Evolutionary conservation across 2,888 invertebrate genomes (phyloP).

Genomic region (Alcis repandata): DNA sequence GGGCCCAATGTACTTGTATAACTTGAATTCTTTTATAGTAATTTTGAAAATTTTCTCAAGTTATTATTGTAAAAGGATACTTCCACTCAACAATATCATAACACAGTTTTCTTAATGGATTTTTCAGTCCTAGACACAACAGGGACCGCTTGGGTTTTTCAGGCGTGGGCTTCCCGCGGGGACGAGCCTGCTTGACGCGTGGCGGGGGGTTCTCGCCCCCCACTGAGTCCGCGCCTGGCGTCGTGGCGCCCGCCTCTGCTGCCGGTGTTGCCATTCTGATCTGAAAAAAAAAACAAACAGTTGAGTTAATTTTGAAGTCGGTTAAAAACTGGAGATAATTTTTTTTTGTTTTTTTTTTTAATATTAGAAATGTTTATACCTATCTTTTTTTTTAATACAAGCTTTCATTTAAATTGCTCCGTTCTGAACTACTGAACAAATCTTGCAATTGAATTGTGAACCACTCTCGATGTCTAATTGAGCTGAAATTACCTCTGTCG

Average conservation of each 20-base stretch:
- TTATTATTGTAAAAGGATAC: conserved; percentile 93
- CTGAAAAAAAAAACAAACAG: conserved; percentile 54
- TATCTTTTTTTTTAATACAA: too few relatives aligned
- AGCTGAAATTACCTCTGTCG: too few relatives aligned
- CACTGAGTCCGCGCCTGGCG: conserved; percentile 65
- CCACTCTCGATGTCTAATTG: too few relatives aligned
- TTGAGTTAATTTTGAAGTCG: background rate
- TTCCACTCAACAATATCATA: conserved; percentile 99
- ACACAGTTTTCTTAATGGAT: conserved; percentile 97
- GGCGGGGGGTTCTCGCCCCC: conserved; percentile 62
- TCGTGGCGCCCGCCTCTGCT: conserved; percentile 68
- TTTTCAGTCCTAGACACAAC: conserved; percentile 96
- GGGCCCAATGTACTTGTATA: too few relatives aligned
- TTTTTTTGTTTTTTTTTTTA: too few relatives aligned
- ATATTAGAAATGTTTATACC: too few relatives aligned
- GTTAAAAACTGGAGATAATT: background rate
- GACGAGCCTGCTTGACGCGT: conserved; percentile 87
- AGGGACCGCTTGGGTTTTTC: conserved; percentile 97
- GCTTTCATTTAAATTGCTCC: too few relatives aligned
- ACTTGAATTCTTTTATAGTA: too few relatives aligned
- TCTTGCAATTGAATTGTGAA: too few relatives aligned
- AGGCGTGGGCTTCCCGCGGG: conserved; percentile 93
- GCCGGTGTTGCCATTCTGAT: conserved; percentile 74
- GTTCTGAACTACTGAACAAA: too few relatives aligned
- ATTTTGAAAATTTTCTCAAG: too few relatives aligned